Evolutionary conservation across 2,888 invertebrate species (phyloP).

Genomic region (Cryptocephalus primarius): DNA sequence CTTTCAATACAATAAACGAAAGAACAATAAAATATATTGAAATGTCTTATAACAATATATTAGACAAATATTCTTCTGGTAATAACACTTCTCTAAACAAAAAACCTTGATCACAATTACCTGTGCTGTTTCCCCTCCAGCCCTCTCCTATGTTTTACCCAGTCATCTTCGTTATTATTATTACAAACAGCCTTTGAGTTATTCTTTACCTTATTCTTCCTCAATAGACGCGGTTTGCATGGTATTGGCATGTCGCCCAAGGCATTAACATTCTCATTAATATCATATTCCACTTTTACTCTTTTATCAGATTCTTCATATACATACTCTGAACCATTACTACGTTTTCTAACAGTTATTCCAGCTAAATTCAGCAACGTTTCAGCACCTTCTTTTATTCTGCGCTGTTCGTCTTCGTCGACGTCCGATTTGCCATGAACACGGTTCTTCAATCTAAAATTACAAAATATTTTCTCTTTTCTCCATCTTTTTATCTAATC

Average conservation of each 20-base stretch:
- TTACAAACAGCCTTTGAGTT: constrained; percentile 22
- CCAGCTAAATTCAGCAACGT: constrained; percentile 68
- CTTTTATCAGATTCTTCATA: constrained; percentile 10
- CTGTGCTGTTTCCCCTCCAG: constrained; percentile 30
- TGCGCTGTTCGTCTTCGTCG: constrained; percentile 56
- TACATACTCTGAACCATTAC: constrained; percentile 14
- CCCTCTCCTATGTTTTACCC: constrained; percentile 32
- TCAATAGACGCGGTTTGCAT: constrained; percentile 27
- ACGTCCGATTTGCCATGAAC: constrained; percentile 30
- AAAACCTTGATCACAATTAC: constrained; percentile 24
- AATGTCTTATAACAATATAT: constrained; percentile 23
- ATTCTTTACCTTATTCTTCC: constrained; percentile 27
- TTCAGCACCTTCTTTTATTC: constrained; percentile 69
- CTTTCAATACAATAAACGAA: constrained; percentile 17
- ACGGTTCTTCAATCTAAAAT: constrained; percentile 12
- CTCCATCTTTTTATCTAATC: too few species aligned
- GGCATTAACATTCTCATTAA: constrained; percentile 19
- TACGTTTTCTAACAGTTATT: constrained; percentile 30
- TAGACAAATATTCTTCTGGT: constrained; percentile 13
- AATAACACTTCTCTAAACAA: constrained; percentile 6
- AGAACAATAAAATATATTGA: constrained; percentile 31
- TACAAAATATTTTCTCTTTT: constrained; percentile 14
- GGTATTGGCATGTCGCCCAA: constrained; percentile 22
- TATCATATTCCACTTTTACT: constrained; percentile 11
- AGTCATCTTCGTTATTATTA: constrained; percentile 27